Evolutionary conservation across 2,797 vertebrate species (phyloP).

Genomic region (Sebastes dallii): DNA sequence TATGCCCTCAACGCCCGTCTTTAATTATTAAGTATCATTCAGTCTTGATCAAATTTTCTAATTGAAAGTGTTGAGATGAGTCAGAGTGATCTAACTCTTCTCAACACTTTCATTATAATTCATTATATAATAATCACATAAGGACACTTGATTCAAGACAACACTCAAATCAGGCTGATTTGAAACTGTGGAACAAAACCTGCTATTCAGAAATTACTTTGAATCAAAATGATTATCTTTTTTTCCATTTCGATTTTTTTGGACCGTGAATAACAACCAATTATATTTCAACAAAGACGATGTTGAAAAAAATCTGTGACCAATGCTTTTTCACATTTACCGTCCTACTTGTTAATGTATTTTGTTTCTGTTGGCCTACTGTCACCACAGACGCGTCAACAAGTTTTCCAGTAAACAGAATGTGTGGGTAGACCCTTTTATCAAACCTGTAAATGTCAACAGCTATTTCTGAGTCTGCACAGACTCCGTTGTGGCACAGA

Average conservation of each 20-base stretch:
- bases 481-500: neutral
- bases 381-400: neutral
- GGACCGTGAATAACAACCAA: neutral
- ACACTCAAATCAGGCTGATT: neutral
- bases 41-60: neutral
- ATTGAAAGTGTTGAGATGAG: neutral
- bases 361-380: neutral
- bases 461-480: neutral
- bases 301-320: neutral
- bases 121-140: neutral
- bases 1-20: neutral
- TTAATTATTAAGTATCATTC: neutral
- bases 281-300: neutral
- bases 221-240: neutral
- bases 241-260: neutral
- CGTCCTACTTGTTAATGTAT: neutral
- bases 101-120: neutral
- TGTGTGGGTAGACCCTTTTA: neutral
- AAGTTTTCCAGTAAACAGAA: neutral
- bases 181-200: neutral
- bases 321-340: neutral
- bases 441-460: constrained; percentile 9
- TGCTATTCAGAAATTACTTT: neutral
- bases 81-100: neutral
- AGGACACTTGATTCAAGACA: neutral